Evolutionary conservation across 2,888 invertebrate species (phyloP), one percentile per base, ranked within the genome.

Genomic region (Phortica magna): DNA sequence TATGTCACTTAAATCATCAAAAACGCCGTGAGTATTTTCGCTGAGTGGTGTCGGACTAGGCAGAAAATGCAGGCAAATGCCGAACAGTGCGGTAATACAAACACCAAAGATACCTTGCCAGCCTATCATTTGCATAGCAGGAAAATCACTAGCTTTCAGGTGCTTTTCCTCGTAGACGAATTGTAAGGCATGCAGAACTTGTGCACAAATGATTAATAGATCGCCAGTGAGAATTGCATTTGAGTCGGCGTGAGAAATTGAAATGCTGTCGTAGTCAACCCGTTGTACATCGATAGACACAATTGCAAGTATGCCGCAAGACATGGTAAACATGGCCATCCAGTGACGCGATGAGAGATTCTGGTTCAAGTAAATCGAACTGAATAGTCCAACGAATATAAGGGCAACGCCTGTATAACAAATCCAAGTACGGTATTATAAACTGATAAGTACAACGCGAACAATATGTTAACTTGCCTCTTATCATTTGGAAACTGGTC

Each of bases 81-180:
- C 94, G 10, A 95, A 90, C 0, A 95, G 73, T 6, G 93, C 92
- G 17, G 96, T 92, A 0, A 94, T 93, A 9, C 92, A 73, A 79
- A 96, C 94, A 31, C 97, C 97, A 91, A 95, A 97, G 19, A 96
- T 88, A 67, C 98, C 98, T 93, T 99, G 98, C 96, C 97, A 97
- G 7, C 99, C 98, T 22, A 98, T 96, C 6, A 97, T 98, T 91
- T 97, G 96, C 78, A 99, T 92, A 0, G 98, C 95, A 0, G 97
- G 96, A 70, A 98, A 96, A 91, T 98, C 96, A 83, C 95, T 93
- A 72, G 96, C 95, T 77, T 95, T 93, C 0, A 99, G 95, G 91
- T 95, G 97, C 92, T 97, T 97, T 91, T 99, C 98, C 91, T 99
- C 99, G 80, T 97, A 95, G 0, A 99, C 98, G 96, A 98, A 98